Evolutionary conservation across 1,140 invertebrate species (phyloP).

Genomic region (Heliconius eleuchia): DNA sequence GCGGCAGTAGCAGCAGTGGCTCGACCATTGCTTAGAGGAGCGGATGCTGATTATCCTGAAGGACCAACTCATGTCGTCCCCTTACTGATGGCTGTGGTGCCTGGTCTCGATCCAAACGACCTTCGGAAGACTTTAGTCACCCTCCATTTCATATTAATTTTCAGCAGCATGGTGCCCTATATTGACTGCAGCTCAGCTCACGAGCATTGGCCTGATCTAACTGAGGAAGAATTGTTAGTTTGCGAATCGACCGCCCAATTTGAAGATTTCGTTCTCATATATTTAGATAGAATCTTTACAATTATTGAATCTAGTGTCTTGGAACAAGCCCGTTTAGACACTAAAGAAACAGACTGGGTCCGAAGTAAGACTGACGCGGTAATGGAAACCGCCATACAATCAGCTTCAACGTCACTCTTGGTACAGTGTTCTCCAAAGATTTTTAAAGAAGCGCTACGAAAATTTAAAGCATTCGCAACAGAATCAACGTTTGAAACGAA

Average conservation of each 20-base stretch:
- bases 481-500: constrained; percentile 90
- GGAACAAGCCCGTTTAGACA: constrained; percentile 85
- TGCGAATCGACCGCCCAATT: constrained; percentile 91
- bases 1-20: constrained; percentile 87
- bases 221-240: constrained; percentile 88
- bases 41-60: constrained; percentile 85
- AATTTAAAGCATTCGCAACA: constrained; percentile 88
- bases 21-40: constrained; percentile 85
- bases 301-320: constrained; percentile 88
- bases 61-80: constrained; percentile 91
- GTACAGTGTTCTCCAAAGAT: constrained; percentile 80
- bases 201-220: constrained; percentile 85
- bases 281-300: constrained; percentile 89
- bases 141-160: constrained; percentile 89
- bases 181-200: constrained; percentile 91
- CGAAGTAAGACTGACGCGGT: constrained; percentile 87
- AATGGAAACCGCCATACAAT: constrained; percentile 86
- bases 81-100: constrained; percentile 89
- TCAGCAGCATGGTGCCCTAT: constrained; percentile 89
- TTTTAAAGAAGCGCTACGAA: constrained; percentile 87
- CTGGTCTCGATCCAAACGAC: constrained; percentile 96
- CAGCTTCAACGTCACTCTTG: constrained; percentile 85
- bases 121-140: constrained; percentile 90
- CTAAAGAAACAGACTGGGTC: constrained; percentile 81
- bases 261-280: constrained; percentile 92